A percentile compares a stretch with the other conserved stretches of the same genome.
phyloP scores from a whole-genome alignment of 2,888 invertebrate genomes.

The Ophion obscuratus region DNA sequence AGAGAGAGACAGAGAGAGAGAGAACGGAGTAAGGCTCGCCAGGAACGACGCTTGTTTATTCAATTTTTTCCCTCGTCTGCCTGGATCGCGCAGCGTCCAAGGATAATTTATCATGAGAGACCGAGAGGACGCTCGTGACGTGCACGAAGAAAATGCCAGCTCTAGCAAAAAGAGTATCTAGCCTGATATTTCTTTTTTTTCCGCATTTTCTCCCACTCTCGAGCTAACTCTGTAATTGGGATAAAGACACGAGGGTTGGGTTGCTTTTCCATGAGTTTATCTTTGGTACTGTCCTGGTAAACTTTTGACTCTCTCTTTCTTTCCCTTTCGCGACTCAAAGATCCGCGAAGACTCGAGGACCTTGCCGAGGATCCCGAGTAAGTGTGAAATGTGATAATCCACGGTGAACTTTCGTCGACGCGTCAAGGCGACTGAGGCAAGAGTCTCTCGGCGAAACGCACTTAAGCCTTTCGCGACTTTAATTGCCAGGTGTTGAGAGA shows the following conservation, averaged over 20 bases:
- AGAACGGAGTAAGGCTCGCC: conserved; percentile 41
- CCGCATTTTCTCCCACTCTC: background rate
- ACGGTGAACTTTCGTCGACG: conserved; percentile 19
- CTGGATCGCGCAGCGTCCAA: conserved; percentile 45
- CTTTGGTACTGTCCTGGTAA: background rate
- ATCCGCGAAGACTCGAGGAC: background rate
- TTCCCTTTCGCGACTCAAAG: background rate
- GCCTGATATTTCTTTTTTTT: conserved; percentile 48
- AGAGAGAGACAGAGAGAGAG: conserved; percentile 11
- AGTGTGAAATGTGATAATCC: conserved; percentile 13
- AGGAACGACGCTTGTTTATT: conserved; percentile 56
- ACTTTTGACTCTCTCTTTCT: conserved; percentile 18
- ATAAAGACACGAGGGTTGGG: background rate
- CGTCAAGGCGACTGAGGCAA: conserved; percentile 9
- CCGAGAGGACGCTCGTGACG: conserved; percentile 38
- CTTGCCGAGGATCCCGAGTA: background rate
- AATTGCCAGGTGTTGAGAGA: background rate
- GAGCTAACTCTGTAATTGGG: conserved; percentile 5
- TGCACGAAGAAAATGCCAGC: conserved; percentile 20
- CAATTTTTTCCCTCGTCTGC: conserved; percentile 43
- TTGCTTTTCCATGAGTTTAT: conserved; percentile 6
- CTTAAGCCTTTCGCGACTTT: conserved; percentile 1
- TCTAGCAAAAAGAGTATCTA: background rate
- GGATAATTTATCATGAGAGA: conserved; percentile 64
- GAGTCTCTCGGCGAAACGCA: background rate